A percentile compares a stretch with the other conserved stretches of the same genome.
These are phyloP conservation scores for Heliconius ismenius DNA, from an alignment of 2,888 invertebrate species.

Conservation along the genomic window DNA sequence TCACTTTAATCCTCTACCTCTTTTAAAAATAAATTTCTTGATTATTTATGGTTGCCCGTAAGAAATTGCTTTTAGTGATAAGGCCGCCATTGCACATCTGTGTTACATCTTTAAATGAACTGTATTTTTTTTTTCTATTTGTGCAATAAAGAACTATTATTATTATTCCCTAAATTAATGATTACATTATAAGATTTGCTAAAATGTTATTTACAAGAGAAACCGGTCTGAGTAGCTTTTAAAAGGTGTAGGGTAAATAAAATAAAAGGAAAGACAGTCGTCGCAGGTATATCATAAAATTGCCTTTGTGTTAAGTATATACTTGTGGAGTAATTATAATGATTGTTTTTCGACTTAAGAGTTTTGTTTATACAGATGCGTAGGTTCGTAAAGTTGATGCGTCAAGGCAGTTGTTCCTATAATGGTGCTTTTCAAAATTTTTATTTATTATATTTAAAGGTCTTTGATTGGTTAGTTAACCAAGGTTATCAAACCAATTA, in stretches of 20 bases:
- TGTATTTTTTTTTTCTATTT: background rate
- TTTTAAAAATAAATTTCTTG: no score
- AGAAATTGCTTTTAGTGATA: no score
- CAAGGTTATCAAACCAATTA: background rate
- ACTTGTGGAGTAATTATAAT: background rate
- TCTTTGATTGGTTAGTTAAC: background rate
- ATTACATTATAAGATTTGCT: background rate
- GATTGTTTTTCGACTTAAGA: background rate
- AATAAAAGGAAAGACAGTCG: conserved; percentile 3
- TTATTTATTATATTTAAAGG: background rate
- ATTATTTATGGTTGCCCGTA: no score
- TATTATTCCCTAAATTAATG: background rate
- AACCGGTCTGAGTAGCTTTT: conserved; percentile 16
- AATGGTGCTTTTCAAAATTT: background rate
- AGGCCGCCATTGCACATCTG: no score
- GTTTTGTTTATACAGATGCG: background rate
- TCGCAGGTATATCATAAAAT: background rate
- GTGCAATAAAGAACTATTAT: no score
- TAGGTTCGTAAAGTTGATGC: background rate
- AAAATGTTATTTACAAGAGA: background rate
- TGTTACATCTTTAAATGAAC: no score
- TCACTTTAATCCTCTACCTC: no score
- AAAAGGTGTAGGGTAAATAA: conserved; percentile 9
- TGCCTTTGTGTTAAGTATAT: background rate
- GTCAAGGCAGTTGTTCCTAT: background rate